phyloP scores from a whole-genome alignment of 2,888 invertebrate species.

The Machimus atricapillus region DNA sequence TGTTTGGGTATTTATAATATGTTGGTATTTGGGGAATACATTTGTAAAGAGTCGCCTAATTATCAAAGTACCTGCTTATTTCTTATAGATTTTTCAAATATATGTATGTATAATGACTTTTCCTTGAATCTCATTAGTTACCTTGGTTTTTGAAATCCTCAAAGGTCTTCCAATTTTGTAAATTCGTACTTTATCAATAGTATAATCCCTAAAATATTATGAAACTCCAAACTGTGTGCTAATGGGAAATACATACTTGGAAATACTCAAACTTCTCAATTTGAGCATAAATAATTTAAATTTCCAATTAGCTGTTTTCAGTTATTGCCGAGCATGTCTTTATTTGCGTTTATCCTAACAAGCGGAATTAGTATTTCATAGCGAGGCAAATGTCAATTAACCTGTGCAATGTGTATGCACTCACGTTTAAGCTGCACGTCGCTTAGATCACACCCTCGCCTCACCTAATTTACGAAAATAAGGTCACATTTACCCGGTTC shows the following conservation, averaged over 20 bases:
- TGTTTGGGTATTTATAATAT: too few species aligned
- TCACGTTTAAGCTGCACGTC: not conserved
- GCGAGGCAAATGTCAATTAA: not conserved
- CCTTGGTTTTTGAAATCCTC: too few species aligned
- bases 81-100: too few species aligned
- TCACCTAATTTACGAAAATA: not conserved
- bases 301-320: not conserved
- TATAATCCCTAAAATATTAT: not conserved
- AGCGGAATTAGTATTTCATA: not conserved
- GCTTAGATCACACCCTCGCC: not conserved
- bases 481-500: not conserved
- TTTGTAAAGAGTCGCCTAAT: too few species aligned
- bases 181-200: too few species aligned
- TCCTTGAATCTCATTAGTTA: too few species aligned
- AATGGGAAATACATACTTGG: not conserved
- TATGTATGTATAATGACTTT: too few species aligned
- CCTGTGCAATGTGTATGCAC: not conserved
- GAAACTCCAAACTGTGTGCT: not conserved
- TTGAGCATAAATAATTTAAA: not conserved
- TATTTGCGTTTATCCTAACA: not conserved
- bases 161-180: too few species aligned
- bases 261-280: not conserved
- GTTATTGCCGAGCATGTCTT: not conserved
- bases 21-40: too few species aligned
- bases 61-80: too few species aligned